phyloP scores from a whole-genome alignment of 2,888 invertebrate genomes.

The Tetanocera ferruginea region DNA sequence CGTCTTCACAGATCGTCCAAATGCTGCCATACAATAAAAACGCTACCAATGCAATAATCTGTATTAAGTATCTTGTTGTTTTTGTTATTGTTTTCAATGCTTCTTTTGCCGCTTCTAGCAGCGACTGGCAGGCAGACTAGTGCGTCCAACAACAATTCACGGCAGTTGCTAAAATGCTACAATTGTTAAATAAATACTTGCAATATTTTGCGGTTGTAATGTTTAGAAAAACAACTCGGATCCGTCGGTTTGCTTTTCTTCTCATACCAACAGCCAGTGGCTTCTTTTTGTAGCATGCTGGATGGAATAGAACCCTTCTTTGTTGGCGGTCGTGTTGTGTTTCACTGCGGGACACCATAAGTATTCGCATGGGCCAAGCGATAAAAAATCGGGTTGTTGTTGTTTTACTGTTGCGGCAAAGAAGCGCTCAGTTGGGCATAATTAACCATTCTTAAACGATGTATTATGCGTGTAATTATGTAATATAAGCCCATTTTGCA shows the following conservation, averaged over 20 bases:
- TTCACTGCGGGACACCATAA: slow-evolving; percentile 6
- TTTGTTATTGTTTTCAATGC: slow-evolving; percentile 1
- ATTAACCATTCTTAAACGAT: slow-evolving; percentile 16
- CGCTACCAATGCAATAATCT: slow-evolving; percentile 12
- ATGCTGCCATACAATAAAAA: slow-evolving; percentile 25
- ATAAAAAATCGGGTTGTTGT: neutral
- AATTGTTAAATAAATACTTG: slow-evolving; percentile 10
- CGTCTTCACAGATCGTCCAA: neutral
- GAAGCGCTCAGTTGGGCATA: slow-evolving; percentile 8
- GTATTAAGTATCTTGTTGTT: slow-evolving; percentile 1
- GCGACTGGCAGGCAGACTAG: neutral
- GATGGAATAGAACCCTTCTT: neutral
- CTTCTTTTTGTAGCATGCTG: no score
- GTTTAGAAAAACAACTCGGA: slow-evolving; percentile 3
- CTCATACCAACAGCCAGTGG: no score
- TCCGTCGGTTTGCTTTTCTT: neutral
- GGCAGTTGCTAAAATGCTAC: neutral
- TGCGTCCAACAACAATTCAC: slow-evolving; percentile 26
- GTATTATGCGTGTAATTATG: slow-evolving; percentile 23
- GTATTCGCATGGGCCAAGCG: neutral
- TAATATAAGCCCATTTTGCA: slow-evolving; percentile 3
- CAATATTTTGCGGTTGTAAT: slow-evolving; percentile 20
- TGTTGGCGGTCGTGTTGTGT: neutral
- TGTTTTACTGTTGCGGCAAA: neutral
- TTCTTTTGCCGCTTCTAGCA: neutral